A percentile compares a stretch with the other conserved stretches of the same genome.
Evolutionary conservation across 2,888 invertebrate species (phyloP).

Genomic region (Branchipolynoe longqiensis): DNA sequence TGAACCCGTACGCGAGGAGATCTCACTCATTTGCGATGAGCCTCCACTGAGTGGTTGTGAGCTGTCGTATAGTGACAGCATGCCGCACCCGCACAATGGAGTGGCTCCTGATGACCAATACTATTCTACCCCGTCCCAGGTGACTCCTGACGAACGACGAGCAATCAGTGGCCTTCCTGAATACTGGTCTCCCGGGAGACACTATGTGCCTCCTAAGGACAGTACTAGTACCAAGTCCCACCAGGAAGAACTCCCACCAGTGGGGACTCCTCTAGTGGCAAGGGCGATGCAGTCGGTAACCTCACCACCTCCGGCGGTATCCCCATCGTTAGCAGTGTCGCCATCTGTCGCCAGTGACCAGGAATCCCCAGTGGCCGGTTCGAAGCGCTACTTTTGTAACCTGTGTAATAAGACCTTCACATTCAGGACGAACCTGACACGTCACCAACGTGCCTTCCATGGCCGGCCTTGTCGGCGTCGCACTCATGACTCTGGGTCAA

Average conservation of each 20-base stretch:
- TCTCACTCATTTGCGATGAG: no score
- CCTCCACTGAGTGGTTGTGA: not conserved
- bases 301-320: not conserved
- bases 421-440: slow-evolving; percentile 47
- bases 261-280: not conserved
- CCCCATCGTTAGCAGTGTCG: slow-evolving; percentile 12
- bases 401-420: slow-evolving; percentile 57
- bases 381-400: slow-evolving; percentile 35
- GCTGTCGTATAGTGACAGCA: not conserved
- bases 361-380: slow-evolving; percentile 15
- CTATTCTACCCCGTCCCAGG: slow-evolving; percentile 34
- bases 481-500: slow-evolving; percentile 2
- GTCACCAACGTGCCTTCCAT: slow-evolving; percentile 52
- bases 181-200: slow-evolving; percentile 3
- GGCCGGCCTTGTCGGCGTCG: slow-evolving; percentile 47
- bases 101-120: slow-evolving; percentile 42
- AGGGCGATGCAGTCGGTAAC: slow-evolving; percentile 27
- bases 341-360: slow-evolving; percentile 32
- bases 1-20: not conserved
- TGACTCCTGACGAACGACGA: not conserved
- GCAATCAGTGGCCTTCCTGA: not conserved
- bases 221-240: not conserved
- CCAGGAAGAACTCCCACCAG: not conserved
- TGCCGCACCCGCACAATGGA: not conserved
- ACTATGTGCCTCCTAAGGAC: not conserved